phyloP scores from a whole-genome alignment of 2,797 vertebrate genomes.

The Poecilia velifera region DNA sequence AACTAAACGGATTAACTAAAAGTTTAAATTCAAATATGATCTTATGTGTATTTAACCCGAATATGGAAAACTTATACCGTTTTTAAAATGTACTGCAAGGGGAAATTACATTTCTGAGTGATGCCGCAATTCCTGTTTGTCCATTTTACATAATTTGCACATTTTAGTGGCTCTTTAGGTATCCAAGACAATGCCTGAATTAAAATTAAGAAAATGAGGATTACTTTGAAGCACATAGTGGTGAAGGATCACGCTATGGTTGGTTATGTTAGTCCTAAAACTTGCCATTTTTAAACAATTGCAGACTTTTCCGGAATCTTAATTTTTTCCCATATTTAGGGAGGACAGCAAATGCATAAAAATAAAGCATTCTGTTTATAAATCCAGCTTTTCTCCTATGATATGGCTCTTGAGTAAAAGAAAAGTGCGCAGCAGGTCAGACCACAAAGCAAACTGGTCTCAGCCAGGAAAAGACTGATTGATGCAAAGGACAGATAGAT shows the following conservation, averaged over 20 bases:
- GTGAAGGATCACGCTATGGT: neutral
- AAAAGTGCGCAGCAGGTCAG: neutral
- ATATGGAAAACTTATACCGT: constrained; percentile 9
- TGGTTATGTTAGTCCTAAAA: neutral
- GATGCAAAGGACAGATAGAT: neutral
- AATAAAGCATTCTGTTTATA: neutral
- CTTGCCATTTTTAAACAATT: neutral
- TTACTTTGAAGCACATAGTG: neutral
- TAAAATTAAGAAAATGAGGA: neutral
- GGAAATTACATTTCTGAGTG: neutral
- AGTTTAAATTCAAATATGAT: constrained; percentile 1
- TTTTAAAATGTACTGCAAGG: neutral
- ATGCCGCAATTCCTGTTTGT: neutral
- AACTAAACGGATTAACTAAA: neutral
- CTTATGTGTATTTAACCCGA: constrained; percentile 22
- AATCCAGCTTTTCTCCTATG: neutral
- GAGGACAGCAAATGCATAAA: neutral
- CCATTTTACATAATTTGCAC: neutral
- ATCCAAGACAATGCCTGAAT: neutral
- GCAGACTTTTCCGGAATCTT: neutral
- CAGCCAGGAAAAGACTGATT: neutral
- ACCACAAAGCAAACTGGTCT: neutral
- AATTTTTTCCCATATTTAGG: neutral
- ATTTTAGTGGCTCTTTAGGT: neutral
- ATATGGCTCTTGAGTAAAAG: neutral